Base-by-base conservation (phyloP, 2,113 vertebrate species). In the Sebastes schlegelii region DNA sequence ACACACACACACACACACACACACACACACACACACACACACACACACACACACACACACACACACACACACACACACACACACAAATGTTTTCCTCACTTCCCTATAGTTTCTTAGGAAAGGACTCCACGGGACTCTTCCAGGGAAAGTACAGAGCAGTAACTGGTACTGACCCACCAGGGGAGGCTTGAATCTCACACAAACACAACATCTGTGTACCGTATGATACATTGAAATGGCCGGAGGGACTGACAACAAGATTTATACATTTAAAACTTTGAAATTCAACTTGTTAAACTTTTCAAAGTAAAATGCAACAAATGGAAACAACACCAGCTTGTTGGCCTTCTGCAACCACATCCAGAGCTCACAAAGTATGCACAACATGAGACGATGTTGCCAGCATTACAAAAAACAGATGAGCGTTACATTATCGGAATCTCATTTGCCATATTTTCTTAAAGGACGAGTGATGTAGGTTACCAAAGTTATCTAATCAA, bases 51-150 rank as follows among this genome's bases (percentile, higher is more conserved):
- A n/a, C n/a, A n/a, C n/a, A n/a, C n/a, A n/a, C n/a, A n/a, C n/a
- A n/a, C n/a, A n/a, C n/a, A n/a, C n/a, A n/a, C n/a, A n/a, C n/a
- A n/a, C n/a, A n/a, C n/a, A n/a, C n/a, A n/a, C n/a, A n/a, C n/a
- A n/a, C n/a, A n/a, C n/a, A n/a, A n/a, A n/a, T 58, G 74, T 74
- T 84, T 74, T 64, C 58, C 54, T 64, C n/a, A 12, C n/a, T 40
- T 63, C 62, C 23, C 72, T 74, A 64, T 57, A 80, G 71, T 84
- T 86, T 92, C 69, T 62, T 23, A 70, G 85, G 80, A 87, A 82
- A 75, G 6, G 13, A 16, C 87, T 77, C 77, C 45, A 65, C 70
- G 34, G 57, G 80, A 74, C 17, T 83, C 74, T 84, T 86, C 74
- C 78, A 65, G 54, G 75, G 63, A 88, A 88, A 89, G 84, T 72